Evolutionary conservation across 1,140 invertebrate genomes (phyloP).

Genomic region (Agrypnia vestita): DNA sequence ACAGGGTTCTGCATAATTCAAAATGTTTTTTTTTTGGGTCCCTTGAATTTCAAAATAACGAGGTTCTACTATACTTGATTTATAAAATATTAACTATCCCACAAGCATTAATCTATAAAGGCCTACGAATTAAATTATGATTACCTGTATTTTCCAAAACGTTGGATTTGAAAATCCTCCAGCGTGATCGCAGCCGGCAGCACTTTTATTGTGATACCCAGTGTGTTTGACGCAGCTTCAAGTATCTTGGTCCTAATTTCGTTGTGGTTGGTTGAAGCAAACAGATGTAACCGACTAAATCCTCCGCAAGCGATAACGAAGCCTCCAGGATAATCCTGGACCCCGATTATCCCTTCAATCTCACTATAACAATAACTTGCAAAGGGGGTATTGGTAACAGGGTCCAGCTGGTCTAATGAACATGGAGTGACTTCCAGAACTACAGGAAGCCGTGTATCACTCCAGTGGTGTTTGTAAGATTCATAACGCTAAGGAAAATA

Average conservation of each 20-base stretch:
- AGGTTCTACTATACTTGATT: too few species aligned
- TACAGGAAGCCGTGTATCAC: constrained; percentile 89
- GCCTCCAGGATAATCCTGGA: constrained; percentile 84
- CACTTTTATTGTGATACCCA: constrained; percentile 89
- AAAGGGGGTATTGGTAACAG: constrained; percentile 84
- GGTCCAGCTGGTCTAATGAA: constrained; percentile 92
- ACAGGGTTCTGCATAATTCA: too few species aligned
- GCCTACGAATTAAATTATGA: too few species aligned
- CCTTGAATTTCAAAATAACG: too few species aligned
- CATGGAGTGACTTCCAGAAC: constrained; percentile 91
- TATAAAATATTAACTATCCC: too few species aligned
- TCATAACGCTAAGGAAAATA: constrained; percentile 83
- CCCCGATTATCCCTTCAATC: constrained; percentile 80
- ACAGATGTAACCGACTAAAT: constrained; percentile 92
- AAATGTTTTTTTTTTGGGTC: too few species aligned
- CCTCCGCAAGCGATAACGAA: constrained; percentile 92
- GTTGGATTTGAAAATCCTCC: constrained; percentile 88
- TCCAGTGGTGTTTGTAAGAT: constrained; percentile 97
- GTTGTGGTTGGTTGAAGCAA: constrained; percentile 87
- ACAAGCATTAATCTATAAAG: too few species aligned
- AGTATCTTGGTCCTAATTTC: constrained; percentile 90
- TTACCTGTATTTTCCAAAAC: constrained; percentile 93
- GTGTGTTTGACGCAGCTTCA: constrained; percentile 84
- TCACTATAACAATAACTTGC: constrained; percentile 95
- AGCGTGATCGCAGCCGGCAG: constrained; percentile 87